Conservation (phyloP, 2,888 invertebrate genomes). For the Belgica antarctica region DNA sequence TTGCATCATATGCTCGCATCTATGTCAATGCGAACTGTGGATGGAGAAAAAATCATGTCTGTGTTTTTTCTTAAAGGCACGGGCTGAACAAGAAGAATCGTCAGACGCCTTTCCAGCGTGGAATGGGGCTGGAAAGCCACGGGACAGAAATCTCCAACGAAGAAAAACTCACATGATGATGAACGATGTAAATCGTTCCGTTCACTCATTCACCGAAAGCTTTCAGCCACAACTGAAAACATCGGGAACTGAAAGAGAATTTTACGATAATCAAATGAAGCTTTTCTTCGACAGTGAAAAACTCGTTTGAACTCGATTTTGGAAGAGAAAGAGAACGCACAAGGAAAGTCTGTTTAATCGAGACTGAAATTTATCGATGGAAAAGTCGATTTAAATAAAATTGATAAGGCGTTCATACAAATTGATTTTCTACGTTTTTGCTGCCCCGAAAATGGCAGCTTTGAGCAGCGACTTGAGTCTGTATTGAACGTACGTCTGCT, state of each 20-base stretch:
- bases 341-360: conserved; percentile 4
- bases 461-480: too few species aligned
- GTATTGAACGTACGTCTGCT: too few species aligned
- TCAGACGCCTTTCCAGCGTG: conserved; percentile 1
- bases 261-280: not conserved
- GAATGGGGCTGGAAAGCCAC: not conserved
- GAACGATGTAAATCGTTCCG: not conserved
- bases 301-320: too few species aligned
- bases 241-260: not conserved
- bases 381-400: conserved; percentile 3
- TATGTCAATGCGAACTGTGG: not conserved
- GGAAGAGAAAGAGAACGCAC: not conserved
- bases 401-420: not conserved
- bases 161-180: not conserved
- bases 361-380: not conserved
- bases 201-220: not conserved
- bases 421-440: too few species aligned
- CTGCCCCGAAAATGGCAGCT: too few species aligned
- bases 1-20: not conserved
- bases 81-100: not conserved
- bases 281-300: too few species aligned
- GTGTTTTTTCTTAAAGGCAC: not conserved
- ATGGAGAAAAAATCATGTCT: not conserved
- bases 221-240: not conserved
- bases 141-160: not conserved